Conservation (phyloP, 2,888 invertebrate genomes). For the Trichopria drosophilae region DNA sequence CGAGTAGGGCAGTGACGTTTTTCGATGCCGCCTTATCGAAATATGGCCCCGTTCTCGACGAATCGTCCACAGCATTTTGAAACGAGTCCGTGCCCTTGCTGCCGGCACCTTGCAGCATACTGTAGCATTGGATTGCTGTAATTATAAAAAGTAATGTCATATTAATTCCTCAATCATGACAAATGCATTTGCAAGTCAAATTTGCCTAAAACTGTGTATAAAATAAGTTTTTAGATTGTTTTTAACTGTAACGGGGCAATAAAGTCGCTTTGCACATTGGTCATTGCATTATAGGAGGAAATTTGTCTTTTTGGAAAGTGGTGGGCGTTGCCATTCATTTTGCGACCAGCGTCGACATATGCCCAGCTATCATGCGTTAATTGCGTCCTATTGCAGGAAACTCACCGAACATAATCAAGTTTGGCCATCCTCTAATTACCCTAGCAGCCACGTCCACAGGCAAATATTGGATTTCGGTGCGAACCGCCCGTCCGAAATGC, state of each 20-base stretch:
- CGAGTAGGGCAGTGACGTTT: conserved; percentile 80
- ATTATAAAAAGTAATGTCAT: no score
- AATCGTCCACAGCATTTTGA: conserved; percentile 56
- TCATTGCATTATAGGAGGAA: no score
- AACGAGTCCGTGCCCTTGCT: conserved; percentile 57
- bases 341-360: conserved; percentile 18
- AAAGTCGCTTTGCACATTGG: no score
- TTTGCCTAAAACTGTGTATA: no score
- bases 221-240: no score
- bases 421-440: conserved; percentile 15
- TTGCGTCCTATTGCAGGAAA: conserved; percentile 32
- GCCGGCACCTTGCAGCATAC: conserved; percentile 48
- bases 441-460: conserved; percentile 5
- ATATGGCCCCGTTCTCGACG: conserved; percentile 70
- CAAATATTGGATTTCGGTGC: conserved; percentile 13
- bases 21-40: conserved; percentile 75
- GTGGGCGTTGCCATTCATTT: conserved; percentile 37
- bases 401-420: conserved; percentile 15
- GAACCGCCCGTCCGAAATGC: no score
- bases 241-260: no score
- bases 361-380: conserved; percentile 35
- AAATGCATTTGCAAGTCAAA: no score
- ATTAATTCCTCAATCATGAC: no score
- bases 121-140: conserved; percentile 49
- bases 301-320: no score